Evolutionary conservation across 2,888 invertebrate genomes (phyloP).

Genomic region (Hybos culiciformis): DNA sequence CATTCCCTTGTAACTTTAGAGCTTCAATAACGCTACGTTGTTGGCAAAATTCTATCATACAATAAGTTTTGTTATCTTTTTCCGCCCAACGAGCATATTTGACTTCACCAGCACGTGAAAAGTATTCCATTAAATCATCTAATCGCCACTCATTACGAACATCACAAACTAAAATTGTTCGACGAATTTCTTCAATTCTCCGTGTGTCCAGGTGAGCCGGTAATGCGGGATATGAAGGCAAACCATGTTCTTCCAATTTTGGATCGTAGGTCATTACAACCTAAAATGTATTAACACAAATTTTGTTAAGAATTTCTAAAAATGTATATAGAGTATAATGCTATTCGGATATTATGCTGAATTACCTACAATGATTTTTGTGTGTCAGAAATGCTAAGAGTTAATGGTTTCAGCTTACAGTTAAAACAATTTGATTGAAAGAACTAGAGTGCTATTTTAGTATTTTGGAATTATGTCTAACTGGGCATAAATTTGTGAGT

Average conservation of each 20-base stretch:
- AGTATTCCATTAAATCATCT: conserved; percentile 80
- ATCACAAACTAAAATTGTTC: conserved; percentile 80
- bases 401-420: no score
- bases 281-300: conserved; percentile 23
- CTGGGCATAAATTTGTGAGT: no score
- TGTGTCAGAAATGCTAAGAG: no score
- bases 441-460: no score
- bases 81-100: conserved; percentile 88
- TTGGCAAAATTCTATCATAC: conserved; percentile 86
- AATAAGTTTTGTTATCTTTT: conserved; percentile 65
- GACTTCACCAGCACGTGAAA: conserved; percentile 79
- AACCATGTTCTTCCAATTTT: conserved; percentile 60
- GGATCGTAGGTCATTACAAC: conserved; percentile 86
- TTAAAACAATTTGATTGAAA: no score
- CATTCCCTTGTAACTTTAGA: conserved; percentile 66
- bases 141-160: conserved; percentile 55
- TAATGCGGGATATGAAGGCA: conserved; percentile 83
- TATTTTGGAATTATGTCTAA: no score
- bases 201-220: conserved; percentile 77
- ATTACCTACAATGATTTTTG: no score
- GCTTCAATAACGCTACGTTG: conserved; percentile 80
- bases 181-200: conserved; percentile 88
- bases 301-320: no score
- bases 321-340: no score
- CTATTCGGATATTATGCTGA: no score